Percentiles rank a stretch among this genome's conserved stretches.
These are phyloP conservation scores for Rhinoraja longicauda DNA, from an alignment of 2,797 vertebrate species.

Conservation along the genomic window DNA sequence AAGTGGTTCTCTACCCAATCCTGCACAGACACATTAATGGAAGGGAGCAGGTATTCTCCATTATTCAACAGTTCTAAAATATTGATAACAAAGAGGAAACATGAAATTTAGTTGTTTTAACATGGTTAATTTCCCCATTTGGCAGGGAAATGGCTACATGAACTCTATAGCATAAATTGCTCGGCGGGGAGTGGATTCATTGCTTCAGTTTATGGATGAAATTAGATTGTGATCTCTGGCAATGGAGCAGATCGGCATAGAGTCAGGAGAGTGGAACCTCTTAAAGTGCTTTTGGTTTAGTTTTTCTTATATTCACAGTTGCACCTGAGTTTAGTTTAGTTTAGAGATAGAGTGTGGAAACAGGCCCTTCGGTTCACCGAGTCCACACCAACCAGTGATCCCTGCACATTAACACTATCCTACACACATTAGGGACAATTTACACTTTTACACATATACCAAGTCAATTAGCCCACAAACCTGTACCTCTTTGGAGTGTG, in stretches of 20 bases:
- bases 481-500: too few relatives aligned
- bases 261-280: background rate
- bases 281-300: background rate
- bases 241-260: background rate
- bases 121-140: background rate
- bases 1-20: background rate
- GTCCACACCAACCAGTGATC: too few relatives aligned
- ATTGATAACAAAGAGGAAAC: background rate
- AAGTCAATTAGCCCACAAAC: too few relatives aligned
- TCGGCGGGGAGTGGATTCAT: too few relatives aligned
- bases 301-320: background rate
- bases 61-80: background rate
- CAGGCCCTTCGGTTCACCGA: too few relatives aligned
- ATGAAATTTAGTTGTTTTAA: background rate
- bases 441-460: too few relatives aligned
- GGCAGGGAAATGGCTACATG: background rate
- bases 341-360: too few relatives aligned
- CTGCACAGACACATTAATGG: background rate
- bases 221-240: background rate
- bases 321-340: background rate
- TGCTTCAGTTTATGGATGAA: background rate
- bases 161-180: background rate
- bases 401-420: too few relatives aligned
- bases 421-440: too few relatives aligned
- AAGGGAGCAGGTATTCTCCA: background rate